Evolutionary conservation across 2,797 vertebrate genomes (phyloP).

Genomic region (Silurus aristotelis): DNA sequence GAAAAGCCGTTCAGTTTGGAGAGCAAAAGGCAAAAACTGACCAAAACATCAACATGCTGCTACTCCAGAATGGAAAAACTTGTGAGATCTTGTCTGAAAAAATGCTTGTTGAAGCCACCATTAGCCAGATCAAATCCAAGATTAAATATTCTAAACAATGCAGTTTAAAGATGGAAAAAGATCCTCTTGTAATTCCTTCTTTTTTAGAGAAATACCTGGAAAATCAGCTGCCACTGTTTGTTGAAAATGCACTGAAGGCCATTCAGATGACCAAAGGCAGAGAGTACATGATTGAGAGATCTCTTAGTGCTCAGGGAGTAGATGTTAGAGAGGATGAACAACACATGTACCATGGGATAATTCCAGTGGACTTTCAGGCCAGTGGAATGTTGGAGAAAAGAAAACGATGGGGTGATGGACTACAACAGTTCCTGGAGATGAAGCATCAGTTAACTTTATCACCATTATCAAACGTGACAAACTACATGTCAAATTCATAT

Average conservation of each 20-base stretch:
- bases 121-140: slow-evolving; percentile 32
- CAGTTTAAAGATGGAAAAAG: background rate
- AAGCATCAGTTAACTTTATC: slow-evolving; percentile 61
- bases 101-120: slow-evolving; percentile 41
- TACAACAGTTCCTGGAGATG: slow-evolving; percentile 65
- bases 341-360: slow-evolving; percentile 41
- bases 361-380: slow-evolving; percentile 63
- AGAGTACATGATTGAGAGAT: slow-evolving; percentile 54
- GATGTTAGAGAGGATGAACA: slow-evolving; percentile 8
- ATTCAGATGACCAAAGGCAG: slow-evolving; percentile 55
- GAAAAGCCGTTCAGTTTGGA: slow-evolving; percentile 31
- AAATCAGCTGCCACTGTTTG: slow-evolving; percentile 47
- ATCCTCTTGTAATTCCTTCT: background rate
- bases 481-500: slow-evolving; percentile 60
- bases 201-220: slow-evolving; percentile 27
- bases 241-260: slow-evolving; percentile 54
- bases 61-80: slow-evolving; percentile 48
- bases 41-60: slow-evolving; percentile 44
- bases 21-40: slow-evolving; percentile 24
- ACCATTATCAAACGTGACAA: slow-evolving; percentile 59
- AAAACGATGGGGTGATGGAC: slow-evolving; percentile 61
- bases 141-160: slow-evolving; percentile 45
- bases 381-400: slow-evolving; percentile 62
- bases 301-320: slow-evolving; percentile 10
- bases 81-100: slow-evolving; percentile 48